Percentiles rank a stretch among this genome's conserved stretches.
These are phyloP conservation scores for Orthonychiurus folsomi DNA, from an alignment of 2,888 invertebrate species.

Conservation along the genomic window DNA sequence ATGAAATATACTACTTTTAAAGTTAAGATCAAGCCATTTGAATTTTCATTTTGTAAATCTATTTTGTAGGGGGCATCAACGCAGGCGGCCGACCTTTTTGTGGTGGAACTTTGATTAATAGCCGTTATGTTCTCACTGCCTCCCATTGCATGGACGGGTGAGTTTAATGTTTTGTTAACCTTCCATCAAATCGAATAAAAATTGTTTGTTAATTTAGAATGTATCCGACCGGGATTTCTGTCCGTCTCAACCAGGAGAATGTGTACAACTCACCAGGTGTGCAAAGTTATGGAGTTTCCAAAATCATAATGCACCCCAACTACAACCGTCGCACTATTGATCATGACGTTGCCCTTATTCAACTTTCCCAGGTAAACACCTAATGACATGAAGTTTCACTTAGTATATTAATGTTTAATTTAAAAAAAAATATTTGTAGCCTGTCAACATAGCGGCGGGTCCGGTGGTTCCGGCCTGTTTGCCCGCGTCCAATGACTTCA, in stretches of 20 bases:
- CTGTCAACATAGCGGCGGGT: neutral
- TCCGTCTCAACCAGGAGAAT: constrained; percentile 12
- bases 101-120: constrained; percentile 12
- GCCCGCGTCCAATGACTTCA: constrained; percentile 8
- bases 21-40: no score
- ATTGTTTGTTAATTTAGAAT: neutral
- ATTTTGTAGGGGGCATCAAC: no score
- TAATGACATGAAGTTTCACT: neutral
- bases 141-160: constrained; percentile 1
- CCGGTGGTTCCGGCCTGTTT: constrained; percentile 8
- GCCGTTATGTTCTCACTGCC: constrained; percentile 5
- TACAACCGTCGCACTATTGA: constrained; percentile 11
- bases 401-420: neutral
- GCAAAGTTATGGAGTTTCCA: constrained; percentile 12
- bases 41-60: no score
- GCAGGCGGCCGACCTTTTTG: constrained; percentile 16
- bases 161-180: neutral
- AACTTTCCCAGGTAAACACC: constrained; percentile 6
- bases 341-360: constrained; percentile 12
- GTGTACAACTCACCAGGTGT: constrained; percentile 11
- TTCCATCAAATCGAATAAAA: no score
- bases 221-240: constrained; percentile 9
- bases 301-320: constrained; percentile 14
- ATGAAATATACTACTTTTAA: no score
- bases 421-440: neutral